Evolutionary conservation across 2,888 invertebrate species (phyloP), one percentile per base, ranked within the genome.

Genomic region (Colostygia pectinataria): DNA sequence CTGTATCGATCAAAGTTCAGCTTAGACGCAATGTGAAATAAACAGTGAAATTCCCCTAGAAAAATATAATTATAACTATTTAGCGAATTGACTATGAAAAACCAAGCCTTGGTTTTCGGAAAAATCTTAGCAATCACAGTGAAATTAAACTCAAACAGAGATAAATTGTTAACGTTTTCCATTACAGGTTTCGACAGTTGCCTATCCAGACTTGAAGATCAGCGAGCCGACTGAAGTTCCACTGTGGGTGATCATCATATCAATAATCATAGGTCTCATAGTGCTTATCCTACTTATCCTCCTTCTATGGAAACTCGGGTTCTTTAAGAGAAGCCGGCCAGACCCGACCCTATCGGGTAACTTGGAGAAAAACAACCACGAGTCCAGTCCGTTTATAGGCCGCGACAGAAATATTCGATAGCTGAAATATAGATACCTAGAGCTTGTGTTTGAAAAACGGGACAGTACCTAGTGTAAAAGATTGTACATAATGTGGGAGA

Each of bases 221-320:
- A 94, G 93, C 63, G 93, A 94, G 62, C 93, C 94, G 14, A 92
- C 94, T 13, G 93, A 94, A 55, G 93, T 97, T 4, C 95, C 96
- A 8, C 90, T 96, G 61, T 98, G 98, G 96, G 94, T 98, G 57
- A 96, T 97, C 56, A 93, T 95, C 57, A 91, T 97, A 38, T 95
- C 98, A 24, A 93, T 97, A 40, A 91, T 96, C 47, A 95, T 94
- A 1, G 98, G 98, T 6, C 88, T 99, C 24, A 73, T 98, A 58
- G 90, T 99, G 12, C 90, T 99, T 24, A 92, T 97, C 25, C 77
- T 97, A 2, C 91, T 98, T 39, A 95, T 96, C 31, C 91, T 95
- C 38, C 92, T 95, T 13, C 88, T 98, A 50, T 97, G 97, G 94
- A 97, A 95, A 89, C 93, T 96, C 42, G 97, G 97, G 40, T 97